A percentile compares a stretch with the other conserved stretches of the same genome.
These are phyloP conservation scores for Hemistola chrysoprasaria DNA, from an alignment of 2,888 invertebrate genomes.

Conservation along the genomic window DNA sequence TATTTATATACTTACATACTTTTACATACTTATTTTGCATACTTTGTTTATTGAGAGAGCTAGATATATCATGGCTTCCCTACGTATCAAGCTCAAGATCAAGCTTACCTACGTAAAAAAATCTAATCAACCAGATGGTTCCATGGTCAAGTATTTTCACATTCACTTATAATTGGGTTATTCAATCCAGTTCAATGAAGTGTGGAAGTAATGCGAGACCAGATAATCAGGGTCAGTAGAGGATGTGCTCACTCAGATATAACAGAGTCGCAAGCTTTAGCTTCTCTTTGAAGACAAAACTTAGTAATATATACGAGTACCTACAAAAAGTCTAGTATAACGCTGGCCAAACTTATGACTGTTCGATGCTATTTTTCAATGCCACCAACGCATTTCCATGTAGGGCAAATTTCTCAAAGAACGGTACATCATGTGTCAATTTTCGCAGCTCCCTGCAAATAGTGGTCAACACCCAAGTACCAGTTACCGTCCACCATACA, in stretches of 20 bases:
- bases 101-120: no score
- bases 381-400: constrained; percentile 3
- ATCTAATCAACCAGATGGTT: constrained; percentile 10
- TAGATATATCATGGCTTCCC: no score
- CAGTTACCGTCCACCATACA: constrained; percentile 39
- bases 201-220: constrained; percentile 30
- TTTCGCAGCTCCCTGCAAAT: constrained; percentile 41
- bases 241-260: constrained; percentile 21
- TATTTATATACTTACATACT: no score
- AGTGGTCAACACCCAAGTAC: constrained; percentile 32
- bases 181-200: constrained; percentile 27
- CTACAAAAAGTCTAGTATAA: no score
- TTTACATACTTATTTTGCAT: no score
- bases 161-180: constrained; percentile 5
- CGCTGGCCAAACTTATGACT: no score
- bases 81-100: no score
- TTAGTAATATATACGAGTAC: no score
- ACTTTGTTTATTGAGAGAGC: no score
- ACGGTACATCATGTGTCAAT: constrained; percentile 40
- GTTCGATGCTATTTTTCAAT: no score
- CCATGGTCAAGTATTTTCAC: neutral
- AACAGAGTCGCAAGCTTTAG: no score
- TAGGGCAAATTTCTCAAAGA: constrained; percentile 1
- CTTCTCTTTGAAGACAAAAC: neutral
- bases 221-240: constrained; percentile 32